Evolutionary conservation across 1,140 invertebrate species (phyloP).

Genomic region (Heterodera schachtii): DNA sequence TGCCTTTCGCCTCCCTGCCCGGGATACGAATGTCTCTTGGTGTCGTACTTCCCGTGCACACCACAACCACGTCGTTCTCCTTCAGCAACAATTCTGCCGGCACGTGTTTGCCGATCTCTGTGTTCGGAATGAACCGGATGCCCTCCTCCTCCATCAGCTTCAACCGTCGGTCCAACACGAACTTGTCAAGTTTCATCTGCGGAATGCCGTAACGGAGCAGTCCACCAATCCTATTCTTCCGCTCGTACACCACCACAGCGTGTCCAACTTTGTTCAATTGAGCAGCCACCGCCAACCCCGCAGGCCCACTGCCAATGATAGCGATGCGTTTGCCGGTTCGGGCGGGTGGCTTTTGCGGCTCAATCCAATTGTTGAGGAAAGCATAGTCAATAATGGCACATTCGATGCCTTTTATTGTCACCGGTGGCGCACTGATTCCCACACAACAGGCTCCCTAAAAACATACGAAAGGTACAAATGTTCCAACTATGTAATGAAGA

Average conservation of each 20-base stretch:
- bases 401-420: conserved; percentile 99
- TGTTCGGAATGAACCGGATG: conserved; percentile 83
- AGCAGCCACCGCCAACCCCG: conserved; percentile 86
- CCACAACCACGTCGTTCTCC: conserved; percentile 82
- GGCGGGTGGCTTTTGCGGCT: conserved; percentile 75
- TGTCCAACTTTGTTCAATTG: conserved; percentile 87
- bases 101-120: conserved; percentile 88
- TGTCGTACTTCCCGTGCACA: conserved; percentile 92
- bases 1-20: conserved; percentile 82
- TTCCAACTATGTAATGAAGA: too few species aligned
- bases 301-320: conserved; percentile 90
- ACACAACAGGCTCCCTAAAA: conserved; percentile 85
- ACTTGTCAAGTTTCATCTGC: conserved; percentile 65
- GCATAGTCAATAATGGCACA: conserved; percentile 97
- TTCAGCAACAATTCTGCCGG: conserved; percentile 76
- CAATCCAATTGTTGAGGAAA: conserved; percentile 93
- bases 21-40: conserved; percentile 79
- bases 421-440: conserved; percentile 90
- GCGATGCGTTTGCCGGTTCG: conserved; percentile 85
- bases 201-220: conserved; percentile 94
- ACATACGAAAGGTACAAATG: background rate
- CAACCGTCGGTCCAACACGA: conserved; percentile 81
- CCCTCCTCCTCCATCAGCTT: conserved; percentile 86
- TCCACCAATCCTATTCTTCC: conserved; percentile 91
- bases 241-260: conserved; percentile 88